Evolutionary conservation across 2,113 vertebrate species (phyloP).

Genomic region (Thamnophis sirtalis): DNA sequence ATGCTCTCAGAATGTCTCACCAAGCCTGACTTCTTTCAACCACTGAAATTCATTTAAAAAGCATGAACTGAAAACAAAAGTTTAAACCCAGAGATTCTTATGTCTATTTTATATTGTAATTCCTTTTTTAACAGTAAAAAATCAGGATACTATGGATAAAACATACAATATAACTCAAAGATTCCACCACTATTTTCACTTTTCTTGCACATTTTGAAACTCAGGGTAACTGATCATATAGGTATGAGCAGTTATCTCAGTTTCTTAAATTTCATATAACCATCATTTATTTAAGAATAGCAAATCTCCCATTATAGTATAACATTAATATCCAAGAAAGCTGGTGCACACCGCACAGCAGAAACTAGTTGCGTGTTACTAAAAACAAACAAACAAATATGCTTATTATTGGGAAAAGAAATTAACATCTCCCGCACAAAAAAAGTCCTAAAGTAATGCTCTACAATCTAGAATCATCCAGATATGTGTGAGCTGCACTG

Average conservation of each 20-base stretch:
- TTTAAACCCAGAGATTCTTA: neutral
- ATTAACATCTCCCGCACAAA: neutral
- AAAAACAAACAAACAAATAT: neutral
- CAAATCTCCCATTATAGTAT: neutral
- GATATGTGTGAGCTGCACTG: neutral
- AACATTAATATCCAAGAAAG: neutral
- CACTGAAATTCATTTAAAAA: constrained; percentile 9
- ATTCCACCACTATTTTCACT: neutral
- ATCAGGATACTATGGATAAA: neutral
- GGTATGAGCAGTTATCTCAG: neutral
- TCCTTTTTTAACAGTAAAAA: neutral
- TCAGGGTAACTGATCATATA: neutral
- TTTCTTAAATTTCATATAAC: neutral
- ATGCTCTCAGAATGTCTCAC: neutral
- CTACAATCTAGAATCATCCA: neutral
- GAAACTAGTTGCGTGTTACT: neutral
- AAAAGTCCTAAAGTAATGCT: neutral
- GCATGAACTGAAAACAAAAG: neutral
- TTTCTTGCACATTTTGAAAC: neutral
- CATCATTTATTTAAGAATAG: neutral
- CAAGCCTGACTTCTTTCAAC: neutral
- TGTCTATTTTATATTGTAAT: neutral
- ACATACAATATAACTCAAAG: neutral
- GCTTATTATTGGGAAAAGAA: neutral
- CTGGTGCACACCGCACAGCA: neutral